phyloP scores from a whole-genome alignment of 35 echinoderm and acorn worm species.

The Apostichopus parvimensis region DNA sequence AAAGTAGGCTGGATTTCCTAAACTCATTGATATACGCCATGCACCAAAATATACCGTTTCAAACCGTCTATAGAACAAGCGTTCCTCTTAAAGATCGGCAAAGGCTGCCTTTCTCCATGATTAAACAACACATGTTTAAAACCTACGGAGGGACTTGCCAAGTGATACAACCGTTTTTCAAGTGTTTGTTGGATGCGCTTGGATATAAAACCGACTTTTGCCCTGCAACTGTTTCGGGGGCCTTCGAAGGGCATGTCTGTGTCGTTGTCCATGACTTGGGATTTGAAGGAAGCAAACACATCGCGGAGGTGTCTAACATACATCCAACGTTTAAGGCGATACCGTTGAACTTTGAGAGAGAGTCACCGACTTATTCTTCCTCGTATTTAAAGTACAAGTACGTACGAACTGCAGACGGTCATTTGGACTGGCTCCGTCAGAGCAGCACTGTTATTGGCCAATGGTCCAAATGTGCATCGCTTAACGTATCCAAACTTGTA shows the following conservation, averaged over 20 bases:
- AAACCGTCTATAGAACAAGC: not conserved
- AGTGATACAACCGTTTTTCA: not conserved
- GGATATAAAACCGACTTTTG: constrained; percentile 3
- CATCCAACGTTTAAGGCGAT: not conserved
- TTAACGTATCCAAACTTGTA: not conserved
- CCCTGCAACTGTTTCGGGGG: not conserved
- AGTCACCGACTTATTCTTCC: not conserved
- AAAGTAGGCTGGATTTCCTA: not conserved
- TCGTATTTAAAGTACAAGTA: constrained; percentile 20
- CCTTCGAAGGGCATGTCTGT: not conserved
- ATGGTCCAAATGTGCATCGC: not conserved
- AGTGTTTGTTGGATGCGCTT: not conserved
- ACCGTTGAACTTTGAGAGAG: constrained; percentile 21
- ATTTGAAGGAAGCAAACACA: not conserved
- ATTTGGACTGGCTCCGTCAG: not conserved
- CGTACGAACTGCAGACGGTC: not conserved
- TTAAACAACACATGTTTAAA: not conserved
- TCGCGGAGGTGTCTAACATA: not conserved
- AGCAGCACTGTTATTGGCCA: not conserved
- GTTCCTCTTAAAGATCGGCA: not conserved
- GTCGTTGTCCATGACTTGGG: not conserved
- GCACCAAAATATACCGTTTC: not conserved
- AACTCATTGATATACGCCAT: not conserved
- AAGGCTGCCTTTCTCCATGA: not conserved
- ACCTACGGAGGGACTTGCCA: not conserved